Percentiles rank a stretch among this genome's conserved stretches.
These are phyloP conservation scores for Magallana nippona DNA, from an alignment of 2,888 invertebrate genomes.

Conservation along the genomic window DNA sequence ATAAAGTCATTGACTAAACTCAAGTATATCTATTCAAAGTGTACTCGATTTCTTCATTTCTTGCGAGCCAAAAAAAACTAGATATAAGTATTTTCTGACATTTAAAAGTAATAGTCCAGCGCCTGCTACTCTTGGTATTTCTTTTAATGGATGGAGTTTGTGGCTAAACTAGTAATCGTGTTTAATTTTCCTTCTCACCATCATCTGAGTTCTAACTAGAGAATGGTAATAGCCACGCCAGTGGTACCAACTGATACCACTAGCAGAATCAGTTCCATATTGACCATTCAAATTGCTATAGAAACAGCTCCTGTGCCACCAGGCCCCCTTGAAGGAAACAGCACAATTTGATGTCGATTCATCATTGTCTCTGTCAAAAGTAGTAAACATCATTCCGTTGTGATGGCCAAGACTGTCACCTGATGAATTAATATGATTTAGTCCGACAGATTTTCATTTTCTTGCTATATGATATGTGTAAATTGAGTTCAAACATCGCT, in stretches of 20 bases:
- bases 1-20: no score
- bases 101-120: no score
- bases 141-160: no score
- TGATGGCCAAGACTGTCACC: background rate
- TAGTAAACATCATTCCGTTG: background rate
- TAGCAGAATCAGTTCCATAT: background rate
- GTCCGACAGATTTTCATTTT: no score
- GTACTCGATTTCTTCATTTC: no score
- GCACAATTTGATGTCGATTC: background rate
- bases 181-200: background rate
- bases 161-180: no score
- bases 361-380: background rate
- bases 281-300: background rate
- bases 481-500: no score
- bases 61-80: no score
- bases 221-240: background rate
- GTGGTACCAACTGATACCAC: background rate
- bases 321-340: background rate
- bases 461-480: no score
- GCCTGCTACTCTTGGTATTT: no score
- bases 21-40: no score
- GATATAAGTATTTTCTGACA: no score
- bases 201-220: background rate
- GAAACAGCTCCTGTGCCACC: conserved; percentile 22
- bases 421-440: background rate